Evolutionary conservation across 2,888 invertebrate genomes (phyloP), one percentile per base, ranked within the genome.

Genomic region (Eupeodes latifasciatus): DNA sequence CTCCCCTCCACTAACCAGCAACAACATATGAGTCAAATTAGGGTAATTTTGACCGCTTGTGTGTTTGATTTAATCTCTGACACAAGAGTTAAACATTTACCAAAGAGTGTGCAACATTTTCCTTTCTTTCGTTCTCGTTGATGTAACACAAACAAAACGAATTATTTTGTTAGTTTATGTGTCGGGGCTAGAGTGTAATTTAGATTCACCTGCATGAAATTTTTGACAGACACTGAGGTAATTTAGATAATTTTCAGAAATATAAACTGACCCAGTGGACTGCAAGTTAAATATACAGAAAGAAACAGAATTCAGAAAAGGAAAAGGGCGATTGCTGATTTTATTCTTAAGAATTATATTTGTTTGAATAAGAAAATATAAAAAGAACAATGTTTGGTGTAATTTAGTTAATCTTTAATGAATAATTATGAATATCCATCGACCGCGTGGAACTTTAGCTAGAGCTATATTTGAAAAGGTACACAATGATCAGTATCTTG

Each of bases 401-500:
- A 11, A 2, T 64, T 12, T 10, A 44, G 10, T 44, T 12, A 64
- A 64, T 16, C 57, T 27, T 27, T 27, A 76, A n/a, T 19, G 3
- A 40, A 9, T 3, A 76, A 59, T 53, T 57, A 93, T 92, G 93
- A 92, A 91, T 72, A 90, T 89, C 74, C 92, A 92, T 90, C 91
- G 92, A 83, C 94, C 94, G 19, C 91, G 92, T 80, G 93, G 94
- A 27, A 92, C 93, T 4, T 89, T 94, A 80, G 94, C 94, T 55
- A 92, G 93, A 77, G 92, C 93, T 55, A 92, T 94, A 74, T 93
- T 93, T 81, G 92, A 93, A 75, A 94, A 94, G 90, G 93, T 93
- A 49, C 93, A 94, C 83, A 94, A 94, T 90, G 94, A 94, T 85
- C 91, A 92, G 83, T 92, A 92, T 89, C 90, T 94, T 74, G 93